These are phyloP conservation scores for Mus pahari DNA, from an alignment of 2,113 vertebrate genomes.

Conservation along the genomic window DNA sequence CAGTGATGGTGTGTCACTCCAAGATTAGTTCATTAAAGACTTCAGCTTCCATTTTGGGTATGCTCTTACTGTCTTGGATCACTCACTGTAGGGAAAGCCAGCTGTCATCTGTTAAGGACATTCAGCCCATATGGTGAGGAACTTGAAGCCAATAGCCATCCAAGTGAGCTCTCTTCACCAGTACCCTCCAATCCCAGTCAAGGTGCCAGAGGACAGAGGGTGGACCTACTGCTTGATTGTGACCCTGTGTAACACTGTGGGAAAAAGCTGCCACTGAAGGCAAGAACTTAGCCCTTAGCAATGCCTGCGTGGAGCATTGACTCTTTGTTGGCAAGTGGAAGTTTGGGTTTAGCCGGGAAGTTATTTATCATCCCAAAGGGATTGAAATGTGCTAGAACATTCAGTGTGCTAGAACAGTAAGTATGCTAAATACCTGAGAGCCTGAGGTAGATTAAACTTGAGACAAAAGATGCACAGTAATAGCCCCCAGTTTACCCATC, in stretches of 20 bases:
- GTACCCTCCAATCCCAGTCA: not conserved
- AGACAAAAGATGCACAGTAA: not conserved
- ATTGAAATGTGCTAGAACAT: not conserved
- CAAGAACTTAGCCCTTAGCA: not conserved
- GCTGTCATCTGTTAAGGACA: slow-evolving; percentile 24
- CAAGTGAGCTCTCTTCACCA: not conserved
- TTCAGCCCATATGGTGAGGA: not conserved
- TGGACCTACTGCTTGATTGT: not conserved
- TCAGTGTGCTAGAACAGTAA: not conserved
- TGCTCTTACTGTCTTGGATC: not conserved
- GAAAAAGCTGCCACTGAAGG: not conserved
- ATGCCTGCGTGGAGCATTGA: not conserved
- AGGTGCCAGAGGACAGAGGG: not conserved
- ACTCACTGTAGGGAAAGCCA: not conserved
- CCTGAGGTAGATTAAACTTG: not conserved
- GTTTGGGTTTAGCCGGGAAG: not conserved
- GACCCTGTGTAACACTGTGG: not conserved
- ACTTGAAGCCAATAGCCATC: not conserved
- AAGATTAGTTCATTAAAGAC: slow-evolving; percentile 49
- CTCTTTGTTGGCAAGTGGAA: not conserved
- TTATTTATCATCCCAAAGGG: not conserved
- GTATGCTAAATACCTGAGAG: not conserved
- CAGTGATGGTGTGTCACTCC: not conserved
- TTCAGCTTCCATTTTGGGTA: slow-evolving; percentile 13
- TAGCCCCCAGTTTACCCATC: not conserved